Evolutionary conservation across 2,113 vertebrate species (phyloP), one percentile per base, ranked within the genome.

Genomic region (Globicephala melas): DNA sequence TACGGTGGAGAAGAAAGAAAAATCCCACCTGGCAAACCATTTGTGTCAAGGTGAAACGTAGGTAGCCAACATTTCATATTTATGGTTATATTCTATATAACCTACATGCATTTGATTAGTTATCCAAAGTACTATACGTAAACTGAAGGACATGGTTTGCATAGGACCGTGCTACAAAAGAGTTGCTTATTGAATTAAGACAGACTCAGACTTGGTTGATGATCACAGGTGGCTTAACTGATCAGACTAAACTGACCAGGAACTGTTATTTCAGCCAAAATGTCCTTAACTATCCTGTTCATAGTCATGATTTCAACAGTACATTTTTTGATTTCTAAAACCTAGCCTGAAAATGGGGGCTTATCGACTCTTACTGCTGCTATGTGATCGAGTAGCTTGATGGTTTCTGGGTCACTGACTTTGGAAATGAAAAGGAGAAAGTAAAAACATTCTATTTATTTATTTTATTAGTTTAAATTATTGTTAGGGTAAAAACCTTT

Each of bases 381-480:
- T 18, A 21, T 36, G 83, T 13, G 23, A 58, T 25, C 13, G 21
- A 47, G 18, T n/a, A 87, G 74, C 33, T 18, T 23, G 67, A 26
- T 81, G 53, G 36, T 88, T 96, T 79, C n/a, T 84, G 87, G 70
- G 13, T 83, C 74, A 82, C 3, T 96, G 77, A 96, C 1, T 71
- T 93, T 93, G 23, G 2, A 5, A 83, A 31, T 25, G 82, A 58
- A 80, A 44, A 50, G 44, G 23, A 93, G 74, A 92, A 97, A 89
- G 71, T 2, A 15, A 31, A 93, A 65, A 14, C 0, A 2, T 87
- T 91, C n/a, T 50, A 53, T 71, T 70, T 17, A 25, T 60, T 76
- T 89, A 70, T 73, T 50, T 17, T 17, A 97, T 55, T 70, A 94
- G 73, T 81, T 70, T 84, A 87, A 94, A 71, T 92, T 82, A 47